Percentiles rank a stretch among this genome's conserved stretches.
Evolutionary conservation across 2,888 invertebrate genomes (phyloP).

Genomic region (Drosophila austrosaltans): DNA sequence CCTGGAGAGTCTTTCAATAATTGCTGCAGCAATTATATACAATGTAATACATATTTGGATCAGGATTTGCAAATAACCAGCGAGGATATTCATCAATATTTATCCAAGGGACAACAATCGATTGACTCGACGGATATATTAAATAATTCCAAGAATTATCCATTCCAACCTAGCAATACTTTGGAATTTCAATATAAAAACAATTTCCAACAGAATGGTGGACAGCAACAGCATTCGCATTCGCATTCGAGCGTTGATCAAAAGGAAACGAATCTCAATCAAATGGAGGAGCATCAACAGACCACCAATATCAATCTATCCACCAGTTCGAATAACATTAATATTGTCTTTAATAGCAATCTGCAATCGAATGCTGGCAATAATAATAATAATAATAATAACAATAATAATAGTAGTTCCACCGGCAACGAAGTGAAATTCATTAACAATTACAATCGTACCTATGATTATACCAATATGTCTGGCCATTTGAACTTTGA

Average conservation of each 20-base stretch:
- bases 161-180: conserved; percentile 82
- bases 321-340: conserved; percentile 83
- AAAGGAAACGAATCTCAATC: conserved; percentile 83
- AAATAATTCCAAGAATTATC: conserved; percentile 82
- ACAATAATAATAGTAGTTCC: too few species aligned
- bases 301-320: conserved; percentile 82
- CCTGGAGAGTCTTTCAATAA: conserved; percentile 83
- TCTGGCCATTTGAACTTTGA: conserved; percentile 82
- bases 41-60: conserved; percentile 83
- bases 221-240: background rate
- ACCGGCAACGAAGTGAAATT: conserved; percentile 81
- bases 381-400: background rate
- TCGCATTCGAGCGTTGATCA: conserved; percentile 44
- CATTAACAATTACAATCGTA: conserved; percentile 82
- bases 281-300: conserved; percentile 56
- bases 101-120: conserved; percentile 81
- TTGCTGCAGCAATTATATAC: conserved; percentile 83
- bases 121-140: conserved; percentile 74
- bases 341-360: conserved; percentile 81
- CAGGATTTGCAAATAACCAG: conserved; percentile 83
- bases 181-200: conserved; percentile 83
- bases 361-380: conserved; percentile 75
- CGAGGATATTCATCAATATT: conserved; percentile 83
- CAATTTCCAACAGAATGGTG: conserved; percentile 79
- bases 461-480: conserved; percentile 83